phyloP scores from a whole-genome alignment of 2,113 vertebrate genomes.

The Tenebrosternarchus preto region DNA sequence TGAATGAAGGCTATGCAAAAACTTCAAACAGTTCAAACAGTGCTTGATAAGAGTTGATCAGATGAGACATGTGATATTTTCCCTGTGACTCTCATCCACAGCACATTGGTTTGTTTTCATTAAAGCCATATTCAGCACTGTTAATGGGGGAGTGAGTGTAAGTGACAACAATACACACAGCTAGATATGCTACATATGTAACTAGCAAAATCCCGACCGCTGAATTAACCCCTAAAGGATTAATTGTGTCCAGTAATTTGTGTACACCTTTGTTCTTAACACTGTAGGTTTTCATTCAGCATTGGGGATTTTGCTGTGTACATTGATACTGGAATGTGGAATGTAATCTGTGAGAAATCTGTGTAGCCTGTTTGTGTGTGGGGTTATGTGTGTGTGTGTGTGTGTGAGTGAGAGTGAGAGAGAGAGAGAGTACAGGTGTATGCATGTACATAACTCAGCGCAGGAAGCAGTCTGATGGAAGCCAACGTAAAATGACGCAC shows the following conservation, averaged over 20 bases:
- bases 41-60: slow-evolving; percentile 31
- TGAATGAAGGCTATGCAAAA: slow-evolving; percentile 31
- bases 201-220: neutral
- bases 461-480: slow-evolving; percentile 73
- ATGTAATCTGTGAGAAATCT: neutral
- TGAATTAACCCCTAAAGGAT: no score
- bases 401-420: slow-evolving; percentile 17
- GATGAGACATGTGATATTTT: neutral
- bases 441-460: slow-evolving; percentile 63
- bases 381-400: neutral
- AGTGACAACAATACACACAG: neutral
- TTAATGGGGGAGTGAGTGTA: neutral
- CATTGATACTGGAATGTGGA: neutral
- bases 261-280: no score
- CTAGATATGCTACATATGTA: neutral
- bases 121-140: neutral
- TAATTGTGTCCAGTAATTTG: no score
- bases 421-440: slow-evolving; percentile 57
- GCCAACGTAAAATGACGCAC: slow-evolving; percentile 81
- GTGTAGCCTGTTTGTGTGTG: neutral
- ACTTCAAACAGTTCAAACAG: slow-evolving; percentile 42
- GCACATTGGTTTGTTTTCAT: neutral
- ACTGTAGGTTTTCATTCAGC: no score
- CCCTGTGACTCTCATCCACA: neutral
- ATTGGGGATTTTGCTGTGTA: neutral